A percentile compares a stretch with the other conserved stretches of the same genome.
These are phyloP conservation scores for Catocala sponsa DNA, from an alignment of 2,888 invertebrate genomes.

Conservation along the genomic window DNA sequence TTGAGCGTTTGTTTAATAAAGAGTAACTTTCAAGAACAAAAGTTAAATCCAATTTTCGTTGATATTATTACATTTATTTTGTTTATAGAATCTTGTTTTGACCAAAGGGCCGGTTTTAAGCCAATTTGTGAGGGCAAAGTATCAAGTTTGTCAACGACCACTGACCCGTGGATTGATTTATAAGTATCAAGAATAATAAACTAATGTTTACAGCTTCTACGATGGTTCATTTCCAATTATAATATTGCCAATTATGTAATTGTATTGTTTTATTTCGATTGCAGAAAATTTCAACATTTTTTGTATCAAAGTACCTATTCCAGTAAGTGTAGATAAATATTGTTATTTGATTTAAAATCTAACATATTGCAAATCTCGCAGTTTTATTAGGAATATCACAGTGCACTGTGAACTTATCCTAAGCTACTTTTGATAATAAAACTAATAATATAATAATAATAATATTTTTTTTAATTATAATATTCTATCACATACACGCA, in stretches of 20 bases:
- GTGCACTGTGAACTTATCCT: neutral
- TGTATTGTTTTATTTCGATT: neutral
- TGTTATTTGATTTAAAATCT: conserved; percentile 2
- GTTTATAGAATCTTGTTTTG: conserved; percentile 41
- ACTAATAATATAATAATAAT: no score
- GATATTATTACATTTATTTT: conserved; percentile 40
- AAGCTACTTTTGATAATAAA: conserved; percentile 4
- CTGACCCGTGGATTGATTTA: conserved; percentile 8
- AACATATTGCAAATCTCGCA: neutral
- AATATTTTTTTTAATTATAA: no score
- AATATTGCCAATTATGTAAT: no score
- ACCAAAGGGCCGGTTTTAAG: conserved; percentile 33
- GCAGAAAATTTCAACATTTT: neutral
- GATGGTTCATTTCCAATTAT: no score
- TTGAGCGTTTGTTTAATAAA: conserved; percentile 41
- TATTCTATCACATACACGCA: no score
- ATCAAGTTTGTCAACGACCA: conserved; percentile 27
- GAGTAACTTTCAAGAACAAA: conserved; percentile 33
- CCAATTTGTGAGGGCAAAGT: conserved; percentile 26
- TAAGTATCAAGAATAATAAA: neutral
- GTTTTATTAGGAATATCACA: neutral
- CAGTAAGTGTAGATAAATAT: neutral
- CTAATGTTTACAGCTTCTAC: no score
- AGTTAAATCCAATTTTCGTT: conserved; percentile 45
- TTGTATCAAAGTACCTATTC: conserved; percentile 3